phyloP scores from a whole-genome alignment of 2,797 vertebrate species.

The Rhabdomys pumilio region DNA sequence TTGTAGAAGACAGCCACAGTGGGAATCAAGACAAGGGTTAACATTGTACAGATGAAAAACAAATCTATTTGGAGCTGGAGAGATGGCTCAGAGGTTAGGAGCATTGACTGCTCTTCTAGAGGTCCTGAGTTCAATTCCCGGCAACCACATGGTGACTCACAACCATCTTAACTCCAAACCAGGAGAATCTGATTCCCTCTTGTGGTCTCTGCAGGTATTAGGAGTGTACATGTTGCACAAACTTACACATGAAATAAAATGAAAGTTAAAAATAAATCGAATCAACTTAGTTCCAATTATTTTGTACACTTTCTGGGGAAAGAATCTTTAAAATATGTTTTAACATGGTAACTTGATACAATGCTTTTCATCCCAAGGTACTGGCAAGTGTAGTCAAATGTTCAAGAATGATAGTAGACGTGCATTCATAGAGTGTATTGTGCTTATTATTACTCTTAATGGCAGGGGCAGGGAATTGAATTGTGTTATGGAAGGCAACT shows the following conservation, averaged over 20 bases:
- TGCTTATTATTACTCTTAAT: constrained; percentile 55
- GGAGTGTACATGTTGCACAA: no score
- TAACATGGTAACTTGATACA: not conserved
- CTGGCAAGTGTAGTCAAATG: not conserved
- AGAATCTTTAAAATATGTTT: constrained; percentile 10
- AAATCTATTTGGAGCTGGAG: not conserved
- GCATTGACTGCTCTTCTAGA: not conserved
- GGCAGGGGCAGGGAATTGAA: constrained; percentile 51
- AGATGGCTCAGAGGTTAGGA: not conserved
- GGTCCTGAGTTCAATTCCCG: not conserved
- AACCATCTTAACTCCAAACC: not conserved
- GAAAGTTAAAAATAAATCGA: not conserved
- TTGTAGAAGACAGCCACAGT: constrained; percentile 28
- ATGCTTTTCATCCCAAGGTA: not conserved
- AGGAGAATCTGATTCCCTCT: not conserved
- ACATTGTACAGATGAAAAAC: not conserved
- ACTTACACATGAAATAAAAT: not conserved
- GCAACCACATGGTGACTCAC: not conserved
- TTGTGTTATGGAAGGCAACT: constrained; percentile 51
- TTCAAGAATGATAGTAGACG: not conserved
- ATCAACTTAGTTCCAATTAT: constrained; percentile 20
- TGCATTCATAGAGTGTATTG: not conserved
- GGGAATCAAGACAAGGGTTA: not conserved
- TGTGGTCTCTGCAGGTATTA: not conserved
- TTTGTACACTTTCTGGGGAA: constrained; percentile 12